These are phyloP conservation scores for Halocaridina rubra DNA, from an alignment of 2,888 invertebrate genomes.

Conservation along the genomic window DNA sequence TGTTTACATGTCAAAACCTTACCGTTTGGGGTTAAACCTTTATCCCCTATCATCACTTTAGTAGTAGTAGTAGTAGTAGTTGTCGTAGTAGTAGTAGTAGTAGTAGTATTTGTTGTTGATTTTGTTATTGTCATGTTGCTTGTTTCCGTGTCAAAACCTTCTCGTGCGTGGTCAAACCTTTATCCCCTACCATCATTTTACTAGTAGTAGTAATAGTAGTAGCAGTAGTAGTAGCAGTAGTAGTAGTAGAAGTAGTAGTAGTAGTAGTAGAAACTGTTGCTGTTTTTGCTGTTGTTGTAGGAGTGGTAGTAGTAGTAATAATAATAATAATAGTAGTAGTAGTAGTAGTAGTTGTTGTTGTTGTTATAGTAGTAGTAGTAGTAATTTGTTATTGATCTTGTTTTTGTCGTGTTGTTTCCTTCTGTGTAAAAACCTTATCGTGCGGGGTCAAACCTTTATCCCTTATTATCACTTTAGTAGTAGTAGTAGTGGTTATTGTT, in stretches of 20 bases:
- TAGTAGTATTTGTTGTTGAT: too few species aligned
- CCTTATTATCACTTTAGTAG: background rate
- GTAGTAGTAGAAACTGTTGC: background rate
- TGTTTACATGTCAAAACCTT: background rate
- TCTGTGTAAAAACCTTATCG: background rate
- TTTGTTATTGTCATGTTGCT: conserved; percentile 5
- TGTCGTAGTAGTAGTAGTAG: too few species aligned
- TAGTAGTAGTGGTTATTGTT: too few species aligned
- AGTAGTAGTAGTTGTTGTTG: background rate
- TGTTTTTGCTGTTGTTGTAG: background rate
- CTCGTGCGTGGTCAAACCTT: conserved; percentile 13
- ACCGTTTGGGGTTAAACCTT: background rate
- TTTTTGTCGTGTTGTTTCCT: background rate
- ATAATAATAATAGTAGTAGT: background rate
- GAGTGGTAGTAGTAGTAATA: background rate
- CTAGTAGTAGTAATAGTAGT: background rate
- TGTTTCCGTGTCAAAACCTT: conserved; percentile 28
- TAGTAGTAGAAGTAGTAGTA: background rate
- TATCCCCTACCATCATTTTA: background rate
- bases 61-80: too few species aligned
- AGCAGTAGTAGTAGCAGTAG: too few species aligned
- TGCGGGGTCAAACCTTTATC: background rate
- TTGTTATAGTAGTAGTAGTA: background rate
- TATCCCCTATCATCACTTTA: background rate
- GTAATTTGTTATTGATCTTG: background rate